A percentile compares a stretch with the other conserved stretches of the same genome.
phyloP scores from a whole-genome alignment of 2,888 invertebrate genomes.

The Melanophora roralis region DNA sequence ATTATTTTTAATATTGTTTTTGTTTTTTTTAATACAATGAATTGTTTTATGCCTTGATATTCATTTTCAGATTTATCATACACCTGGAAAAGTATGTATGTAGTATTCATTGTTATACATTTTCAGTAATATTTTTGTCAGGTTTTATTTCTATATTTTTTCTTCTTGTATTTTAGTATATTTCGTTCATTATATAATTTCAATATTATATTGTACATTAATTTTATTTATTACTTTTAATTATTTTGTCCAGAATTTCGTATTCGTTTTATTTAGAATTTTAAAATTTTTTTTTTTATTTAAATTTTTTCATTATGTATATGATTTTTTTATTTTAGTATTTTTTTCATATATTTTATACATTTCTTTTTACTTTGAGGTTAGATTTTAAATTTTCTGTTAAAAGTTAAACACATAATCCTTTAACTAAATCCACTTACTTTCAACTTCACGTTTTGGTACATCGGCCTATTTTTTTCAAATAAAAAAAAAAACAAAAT shows the following conservation, averaged over 20 bases:
- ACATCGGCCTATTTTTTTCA: constrained; percentile 83
- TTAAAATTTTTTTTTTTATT: not conserved
- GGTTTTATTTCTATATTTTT: not conserved
- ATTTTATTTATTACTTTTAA: too few relatives aligned
- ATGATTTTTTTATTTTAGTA: not conserved
- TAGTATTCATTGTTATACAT: not conserved
- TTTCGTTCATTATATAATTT: constrained; percentile 25
- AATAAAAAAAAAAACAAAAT: constrained; percentile 67
- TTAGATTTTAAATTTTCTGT: constrained; percentile 55
- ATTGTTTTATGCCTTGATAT: too few relatives aligned
- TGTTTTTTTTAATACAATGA: too few relatives aligned
- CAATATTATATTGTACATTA: too few relatives aligned
- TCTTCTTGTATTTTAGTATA: not conserved
- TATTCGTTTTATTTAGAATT: too few relatives aligned
- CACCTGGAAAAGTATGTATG: too few relatives aligned
- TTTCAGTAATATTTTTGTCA: too few relatives aligned
- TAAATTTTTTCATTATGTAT: not conserved
- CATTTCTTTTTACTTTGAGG: constrained; percentile 66
- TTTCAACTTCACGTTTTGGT: constrained; percentile 91
- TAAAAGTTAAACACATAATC: constrained; percentile 24
- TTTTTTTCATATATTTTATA: constrained; percentile 46
- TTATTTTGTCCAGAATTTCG: too few relatives aligned
- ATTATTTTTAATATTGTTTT: constrained; percentile 9
- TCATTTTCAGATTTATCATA: too few relatives aligned
- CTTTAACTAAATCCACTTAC: constrained; percentile 78